Evolutionary conservation across 1,140 invertebrate species (phyloP).

Genomic region (Hydropsyche tenuis): DNA sequence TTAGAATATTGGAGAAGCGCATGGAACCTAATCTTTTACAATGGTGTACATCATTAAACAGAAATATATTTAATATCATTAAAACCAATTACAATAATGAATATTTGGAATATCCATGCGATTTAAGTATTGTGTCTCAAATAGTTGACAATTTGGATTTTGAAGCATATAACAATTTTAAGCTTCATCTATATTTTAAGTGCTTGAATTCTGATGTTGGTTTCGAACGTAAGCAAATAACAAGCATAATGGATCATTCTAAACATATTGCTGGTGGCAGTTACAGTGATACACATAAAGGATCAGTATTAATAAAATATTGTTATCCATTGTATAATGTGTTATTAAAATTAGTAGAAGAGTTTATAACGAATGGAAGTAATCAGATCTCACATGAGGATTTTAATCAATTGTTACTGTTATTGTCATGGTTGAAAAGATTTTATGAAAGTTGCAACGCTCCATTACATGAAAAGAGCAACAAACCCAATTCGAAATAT

Average conservation of each 20-base stretch:
- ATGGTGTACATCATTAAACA: slow-evolving; percentile 21
- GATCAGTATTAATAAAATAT: slow-evolving; percentile 39
- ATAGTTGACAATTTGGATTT: slow-evolving; percentile 8
- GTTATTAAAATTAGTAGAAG: not conserved
- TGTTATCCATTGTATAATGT: slow-evolving; percentile 50
- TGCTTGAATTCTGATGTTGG: slow-evolving; percentile 49
- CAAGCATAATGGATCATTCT: slow-evolving; percentile 57
- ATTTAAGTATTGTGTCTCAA: slow-evolving; percentile 40
- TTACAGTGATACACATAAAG: not conserved
- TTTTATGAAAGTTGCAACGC: slow-evolving; percentile 56
- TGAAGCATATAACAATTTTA: slow-evolving; percentile 50
- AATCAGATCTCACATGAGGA: slow-evolving; percentile 50
- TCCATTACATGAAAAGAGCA: slow-evolving; percentile 52
- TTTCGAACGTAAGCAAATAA: slow-evolving; percentile 34
- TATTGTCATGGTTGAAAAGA: slow-evolving; percentile 61
- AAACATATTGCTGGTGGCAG: slow-evolving; percentile 50
- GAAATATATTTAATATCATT: not conserved
- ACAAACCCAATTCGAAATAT: slow-evolving; percentile 52
- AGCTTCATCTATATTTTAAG: slow-evolving; percentile 53
- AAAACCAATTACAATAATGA: not conserved
- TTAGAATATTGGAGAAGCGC: not conserved
- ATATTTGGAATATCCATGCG: slow-evolving; percentile 40
- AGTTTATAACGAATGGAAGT: not conserved
- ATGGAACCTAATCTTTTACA: not conserved
- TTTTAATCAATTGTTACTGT: slow-evolving; percentile 52